These are phyloP conservation scores for Chrysomela aeneicollis DNA, from an alignment of 2,888 invertebrate species.

Conservation along the genomic window DNA sequence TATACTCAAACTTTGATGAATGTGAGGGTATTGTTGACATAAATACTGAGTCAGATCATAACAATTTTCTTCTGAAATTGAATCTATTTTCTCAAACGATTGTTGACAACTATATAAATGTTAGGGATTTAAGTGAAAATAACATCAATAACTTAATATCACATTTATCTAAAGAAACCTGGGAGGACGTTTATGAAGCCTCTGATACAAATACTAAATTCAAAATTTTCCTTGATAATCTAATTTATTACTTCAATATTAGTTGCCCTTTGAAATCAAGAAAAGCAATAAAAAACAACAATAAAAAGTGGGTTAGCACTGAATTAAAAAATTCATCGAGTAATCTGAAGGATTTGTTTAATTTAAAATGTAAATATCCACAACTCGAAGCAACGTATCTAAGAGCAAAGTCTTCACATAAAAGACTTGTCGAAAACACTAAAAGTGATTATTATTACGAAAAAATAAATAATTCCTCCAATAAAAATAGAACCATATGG, in stretches of 20 bases:
- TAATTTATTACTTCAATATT: conserved; percentile 9
- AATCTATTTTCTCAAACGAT: neutral
- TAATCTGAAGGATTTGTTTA: conserved; percentile 12
- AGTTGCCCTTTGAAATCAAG: neutral
- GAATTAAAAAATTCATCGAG: neutral
- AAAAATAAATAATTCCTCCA: conserved; percentile 7
- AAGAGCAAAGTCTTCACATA: conserved; percentile 15
- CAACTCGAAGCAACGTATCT: conserved; percentile 11
- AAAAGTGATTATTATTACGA: neutral
- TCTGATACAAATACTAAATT: conserved; percentile 5
- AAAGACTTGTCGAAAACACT: conserved; percentile 11
- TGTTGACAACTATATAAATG: neutral
- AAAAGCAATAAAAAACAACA: neutral
- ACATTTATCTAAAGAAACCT: conserved; percentile 16
- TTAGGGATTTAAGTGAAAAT: conserved; percentile 4
- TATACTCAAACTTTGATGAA: conserved; percentile 14
- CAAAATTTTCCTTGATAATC: conserved; percentile 8
- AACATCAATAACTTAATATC: conserved; percentile 9
- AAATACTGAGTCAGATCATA: conserved; percentile 14
- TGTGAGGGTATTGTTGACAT: conserved; percentile 17
- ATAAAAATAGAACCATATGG: conserved; percentile 8
- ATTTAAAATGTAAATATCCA: conserved; percentile 13
- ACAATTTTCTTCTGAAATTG: conserved; percentile 1
- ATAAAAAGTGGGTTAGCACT: neutral
- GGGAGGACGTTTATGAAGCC: conserved; percentile 16